phyloP scores from a whole-genome alignment of 2,797 vertebrate genomes.

The Microchirus variegatus region DNA sequence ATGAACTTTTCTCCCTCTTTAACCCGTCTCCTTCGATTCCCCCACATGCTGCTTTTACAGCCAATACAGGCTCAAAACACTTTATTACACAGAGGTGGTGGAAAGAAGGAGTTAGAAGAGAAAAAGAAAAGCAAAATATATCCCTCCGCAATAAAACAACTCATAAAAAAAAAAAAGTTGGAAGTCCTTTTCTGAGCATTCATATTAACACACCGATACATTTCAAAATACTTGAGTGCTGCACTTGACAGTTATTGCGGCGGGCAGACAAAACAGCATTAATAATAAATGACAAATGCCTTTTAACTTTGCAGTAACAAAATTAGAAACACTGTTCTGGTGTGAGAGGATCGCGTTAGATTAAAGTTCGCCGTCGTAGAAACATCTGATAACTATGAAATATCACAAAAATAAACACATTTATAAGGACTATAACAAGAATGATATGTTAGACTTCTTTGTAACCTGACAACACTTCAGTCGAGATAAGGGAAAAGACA shows the following conservation, averaged over 20 bases:
- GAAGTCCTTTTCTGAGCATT: constrained; percentile 27
- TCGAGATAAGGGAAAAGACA: no score
- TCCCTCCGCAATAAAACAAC: constrained; percentile 10
- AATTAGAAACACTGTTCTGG: constrained; percentile 14
- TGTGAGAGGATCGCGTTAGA: constrained; percentile 10
- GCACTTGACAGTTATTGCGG: constrained; percentile 28
- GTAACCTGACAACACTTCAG: no score
- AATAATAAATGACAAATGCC: constrained; percentile 55
- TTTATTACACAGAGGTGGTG: constrained; percentile 23
- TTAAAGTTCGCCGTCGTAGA: constrained; percentile 12
- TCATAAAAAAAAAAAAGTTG: constrained; percentile 24
- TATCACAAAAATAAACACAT: no score
- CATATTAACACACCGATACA: constrained; percentile 46
- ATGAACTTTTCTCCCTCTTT: constrained; percentile 71
- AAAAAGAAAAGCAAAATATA: constrained; percentile 1
- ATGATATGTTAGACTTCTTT: no score
- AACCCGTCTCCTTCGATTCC: constrained; percentile 60
- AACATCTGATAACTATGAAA: background rate
- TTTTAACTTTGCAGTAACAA: constrained; percentile 27
- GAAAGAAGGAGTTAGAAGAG: background rate
- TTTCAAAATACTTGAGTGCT: constrained; percentile 32
- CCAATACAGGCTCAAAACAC: constrained; percentile 48
- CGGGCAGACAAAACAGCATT: constrained; percentile 52
- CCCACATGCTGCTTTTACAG: constrained; percentile 47
- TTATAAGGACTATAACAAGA: no score